A percentile compares a stretch with the other conserved stretches of the same genome.
Evolutionary conservation across 2,113 vertebrate species (phyloP).

Genomic region (Lampris megalopsis): DNA sequence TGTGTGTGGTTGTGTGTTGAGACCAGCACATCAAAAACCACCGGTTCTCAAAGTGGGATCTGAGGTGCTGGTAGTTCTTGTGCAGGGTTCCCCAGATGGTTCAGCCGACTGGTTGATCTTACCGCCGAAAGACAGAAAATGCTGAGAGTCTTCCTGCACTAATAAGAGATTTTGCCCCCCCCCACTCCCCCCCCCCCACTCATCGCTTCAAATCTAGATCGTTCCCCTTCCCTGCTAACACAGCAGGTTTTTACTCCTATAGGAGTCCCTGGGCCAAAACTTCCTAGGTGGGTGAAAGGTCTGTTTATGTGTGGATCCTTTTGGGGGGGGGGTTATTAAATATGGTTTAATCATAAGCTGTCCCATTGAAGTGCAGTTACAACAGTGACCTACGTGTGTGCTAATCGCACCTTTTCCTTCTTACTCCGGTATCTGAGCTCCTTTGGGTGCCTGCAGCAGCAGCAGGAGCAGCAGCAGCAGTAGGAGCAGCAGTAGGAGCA

Average conservation of each 20-base stretch:
- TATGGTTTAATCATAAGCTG: neutral
- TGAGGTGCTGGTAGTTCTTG: too few species aligned
- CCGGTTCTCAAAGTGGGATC: neutral
- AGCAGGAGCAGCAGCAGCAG: too few species aligned
- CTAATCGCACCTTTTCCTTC: slow-evolving; percentile 4
- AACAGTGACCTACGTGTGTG: neutral
- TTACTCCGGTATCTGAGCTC: slow-evolving; percentile 16
- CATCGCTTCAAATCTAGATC: neutral
- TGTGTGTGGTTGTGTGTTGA: slow-evolving; percentile 20
- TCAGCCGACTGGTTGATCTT: neutral
- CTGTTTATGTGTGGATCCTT: neutral
- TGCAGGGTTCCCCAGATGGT: neutral
- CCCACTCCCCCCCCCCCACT: too few species aligned
- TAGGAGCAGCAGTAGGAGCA: too few species aligned
- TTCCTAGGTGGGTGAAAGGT: neutral
- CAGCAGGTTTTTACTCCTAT: neutral
- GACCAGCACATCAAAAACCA: neutral
- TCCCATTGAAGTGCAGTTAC: neutral
- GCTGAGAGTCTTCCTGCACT: too few species aligned
- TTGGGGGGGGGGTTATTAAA: neutral
- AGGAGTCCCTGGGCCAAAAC: neutral
- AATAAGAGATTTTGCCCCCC: too few species aligned
- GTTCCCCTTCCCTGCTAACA: slow-evolving; percentile 21
- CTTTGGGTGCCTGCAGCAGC: slow-evolving; percentile 12
- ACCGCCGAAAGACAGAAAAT: too few species aligned